Evolutionary conservation across 2,888 invertebrate genomes (phyloP), one percentile per base, ranked within the genome.

Genomic region (Rosalia funebris): DNA sequence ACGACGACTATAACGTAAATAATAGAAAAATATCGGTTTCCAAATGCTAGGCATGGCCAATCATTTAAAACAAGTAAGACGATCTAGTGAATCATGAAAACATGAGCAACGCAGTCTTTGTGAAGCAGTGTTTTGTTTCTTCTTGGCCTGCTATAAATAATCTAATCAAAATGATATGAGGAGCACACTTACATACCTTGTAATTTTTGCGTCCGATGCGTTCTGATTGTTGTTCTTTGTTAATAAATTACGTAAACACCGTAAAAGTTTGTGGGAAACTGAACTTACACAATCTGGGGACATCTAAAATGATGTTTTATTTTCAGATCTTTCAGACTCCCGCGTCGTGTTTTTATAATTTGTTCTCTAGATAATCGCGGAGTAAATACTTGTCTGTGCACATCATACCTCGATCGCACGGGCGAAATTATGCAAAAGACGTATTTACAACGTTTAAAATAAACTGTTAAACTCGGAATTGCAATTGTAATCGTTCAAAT

Each of bases 241-340:
- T 62, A 1, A n/a, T 7, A 11, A 19, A 12, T 47, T 66, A 65
- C 69, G 71, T 71, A 75, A 75, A 72, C 76, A 75, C 71, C 66
- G 66, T 71, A 70, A 72, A 71, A 69, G 75, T 71, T 74, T 72
- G 71, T 65, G 71, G 69, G 73, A 75, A 78, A 79, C 77, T 77
- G 76, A 76, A 76, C 75, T 73, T 75, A 74, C 71, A 74, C 74
- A 77, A 78, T 80, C 79, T 76, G 78, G 79, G 79, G 79, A 81
- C 79, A 79, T 77, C 77, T 79, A 71, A 34, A 72, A 77, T 77
- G 79, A 75, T 80, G 81, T 81, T 81, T 82, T 82, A 81, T 81
- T 82, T 82, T 82, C 73, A 80, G 80, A 79, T 77, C 77, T 77
- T 76, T 75, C 74, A 72, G 77, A 80, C 81, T 81, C 81, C 80